Base-by-base conservation (phyloP, 2,797 vertebrate genomes). In the Centropyge bicolor region DNA sequence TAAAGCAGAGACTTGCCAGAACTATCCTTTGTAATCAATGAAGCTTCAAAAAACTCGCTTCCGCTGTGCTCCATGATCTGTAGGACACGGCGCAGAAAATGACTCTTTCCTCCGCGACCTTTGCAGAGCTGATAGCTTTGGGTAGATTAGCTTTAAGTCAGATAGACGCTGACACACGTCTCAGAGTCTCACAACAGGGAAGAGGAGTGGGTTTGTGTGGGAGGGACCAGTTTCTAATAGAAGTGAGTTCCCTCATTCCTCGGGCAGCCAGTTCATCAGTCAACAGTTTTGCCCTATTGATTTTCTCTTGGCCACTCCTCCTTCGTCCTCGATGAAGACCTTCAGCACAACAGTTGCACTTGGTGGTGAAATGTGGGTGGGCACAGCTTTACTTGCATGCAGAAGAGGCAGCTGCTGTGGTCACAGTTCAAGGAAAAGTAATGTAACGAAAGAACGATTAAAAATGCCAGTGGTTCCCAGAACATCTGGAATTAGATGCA, bases 201-300 rank as follows among this genome's bases (percentile, higher is more conserved):
- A 4, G 41, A 70, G 41, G 24, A 63, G 49, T 31, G 43, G 22
- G 19, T 41, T 46, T 46, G 51, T 1, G 11, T 17, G 27, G 65
- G 75, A 70, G 49, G 40, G 54, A 24, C 14, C 52, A 5, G 19
- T 41, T 70, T 52, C 40, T 65, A 17, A 61, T 31, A 55, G 27
- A 64, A 61, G 24, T 55, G 27, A 75, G 24, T 2, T 13, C n/a
- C 7, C 8, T 45, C 35, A 8, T 62, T 52, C 41, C 48, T 67
- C 60, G 12, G 51, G 24, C 22, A n/a, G 69, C 40, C 57, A 60
- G 65, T 65, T 68, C 60, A 66, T 89, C 40, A 56, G 43, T 83
- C 73, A 71, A n/a, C 38, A 38, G 45, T 59, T 77, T 48, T 68
- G 41, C 12, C 5, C 22, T 19, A 84, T 87, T 86, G 78, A 86